Evolutionary conservation across 2,113 vertebrate species (phyloP), one percentile per base, ranked within the genome.

Genomic region (Ctenomys sociabilis): DNA sequence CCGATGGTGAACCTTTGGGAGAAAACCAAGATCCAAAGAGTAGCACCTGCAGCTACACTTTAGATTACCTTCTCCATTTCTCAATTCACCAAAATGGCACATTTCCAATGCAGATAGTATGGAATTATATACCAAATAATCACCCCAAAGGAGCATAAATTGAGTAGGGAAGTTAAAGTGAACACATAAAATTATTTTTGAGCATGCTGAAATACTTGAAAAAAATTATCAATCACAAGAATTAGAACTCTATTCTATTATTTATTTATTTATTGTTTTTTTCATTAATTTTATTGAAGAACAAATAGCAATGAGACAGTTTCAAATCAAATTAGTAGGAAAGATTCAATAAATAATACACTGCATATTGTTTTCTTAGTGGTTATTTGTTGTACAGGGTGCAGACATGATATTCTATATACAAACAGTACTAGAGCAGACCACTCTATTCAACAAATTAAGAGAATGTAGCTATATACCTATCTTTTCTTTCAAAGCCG

Each of bases 111-210:
- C 21, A 64, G 2, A 85, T 2, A 37, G 22, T 61, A n/a, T 37
- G 14, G 3, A 91, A 11, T 99, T 86, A 73, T 8, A 1, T 88
- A 22, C 68, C 8, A 77, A 45, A 77, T 14, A 91, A 54, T 49
- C 40, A 45, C 22, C 11, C 28, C 73, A 92, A 77, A 80, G n/a
- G 10, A 86, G 64, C 0, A 49, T 8, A 83, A 52, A 1, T 32
- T 64, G 8, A 93, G 77, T 73, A 40, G 4, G 9, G 9, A 24
- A 1, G 0, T 9, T 26, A 35, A 32, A 63, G 24, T 8, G 3
- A 64, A 85, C n/a, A 32, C n/a, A 28, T 78, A 32, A 93, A 82
- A 63, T 9, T 24, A 7, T 32, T 45, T 45, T 57, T 93, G n/a
- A 85, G 3, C 17, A 52, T 52, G 5, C 4, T 0, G 85, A 7